Evolutionary conservation across 2,113 vertebrate species (phyloP), one percentile per base, ranked within the genome.

Genomic region (Nerophis lumbriciformis): DNA sequence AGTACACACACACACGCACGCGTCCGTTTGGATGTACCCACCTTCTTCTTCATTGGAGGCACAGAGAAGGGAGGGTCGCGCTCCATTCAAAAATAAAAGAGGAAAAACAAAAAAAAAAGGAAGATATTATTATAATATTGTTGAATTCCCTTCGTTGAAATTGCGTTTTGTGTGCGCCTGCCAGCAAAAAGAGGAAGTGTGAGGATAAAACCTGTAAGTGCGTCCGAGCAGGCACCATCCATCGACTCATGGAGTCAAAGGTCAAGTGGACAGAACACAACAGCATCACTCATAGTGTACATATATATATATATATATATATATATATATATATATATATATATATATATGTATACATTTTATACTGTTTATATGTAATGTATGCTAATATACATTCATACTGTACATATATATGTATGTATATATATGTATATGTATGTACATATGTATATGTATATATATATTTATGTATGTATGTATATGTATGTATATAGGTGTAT

Each of bases 21-120:
- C 28, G 84, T 88, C 90, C 83, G 84, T 63, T 66, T 86, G 80
- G 87, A 78, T 83, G 71, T 71, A 83, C 77, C 87, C 87, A 83
- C 73, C 66, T 83, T 81, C 28, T 28, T 3, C 65, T 80, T 76
- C 78, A 72, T 82, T 15, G 84, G 75, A 80, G 83, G 79, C 72
- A 42, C 75, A 82, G 73, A 75, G 63, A 28, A 63, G 65, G 16
- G 58, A 66, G 60, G 28, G 28, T 1, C 28, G 28, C 2, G 28
- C 28, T 28, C 28, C 28, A 4, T 28, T 28, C 28, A 3, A 28
- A 28, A 28, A 28, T 28, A 28, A 50, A 49, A 49, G 38, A 63
- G 53, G 62, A n/a, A 68, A 55, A 16, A 39, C 6, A n/a, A 36
- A 36, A 36, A 8, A 19, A 3, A 21, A 51, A 21, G 19, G 12